A percentile compares a stretch with the other conserved stretches of the same genome.
phyloP scores from a whole-genome alignment of 2,797 vertebrate genomes.

The Poeciliopsis infans region DNA sequence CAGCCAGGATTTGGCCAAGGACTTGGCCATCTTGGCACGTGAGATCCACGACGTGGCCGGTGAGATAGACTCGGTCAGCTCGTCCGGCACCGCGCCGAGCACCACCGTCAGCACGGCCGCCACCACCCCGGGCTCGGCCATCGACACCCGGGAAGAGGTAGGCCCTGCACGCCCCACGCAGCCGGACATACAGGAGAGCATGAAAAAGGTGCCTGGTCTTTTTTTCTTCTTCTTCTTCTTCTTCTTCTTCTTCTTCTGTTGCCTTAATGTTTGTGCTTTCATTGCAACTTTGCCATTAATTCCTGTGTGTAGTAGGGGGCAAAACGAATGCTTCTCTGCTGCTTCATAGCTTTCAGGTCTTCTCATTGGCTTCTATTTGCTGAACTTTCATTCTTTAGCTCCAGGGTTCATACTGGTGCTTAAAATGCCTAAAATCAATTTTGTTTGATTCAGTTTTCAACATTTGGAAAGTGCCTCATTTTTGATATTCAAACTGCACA shows the following conservation, averaged over 20 bases:
- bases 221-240: conserved; percentile 68
- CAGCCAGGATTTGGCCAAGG: conserved; percentile 95
- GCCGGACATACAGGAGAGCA: conserved; percentile 86
- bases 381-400: conserved; percentile 16
- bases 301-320: conserved; percentile 19
- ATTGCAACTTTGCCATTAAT: conserved; percentile 27
- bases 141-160: conserved; percentile 99
- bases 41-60: conserved; percentile 99
- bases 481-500: too few relatives aligned
- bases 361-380: conserved; percentile 13
- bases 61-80: conserved; percentile 98
- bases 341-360: conserved; percentile 30
- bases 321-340: conserved; percentile 18
- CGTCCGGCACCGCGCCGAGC: conserved; percentile 97
- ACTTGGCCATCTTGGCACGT: conserved; percentile 96
- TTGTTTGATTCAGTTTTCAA: too few relatives aligned
- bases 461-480: too few relatives aligned
- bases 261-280: conserved; percentile 25
- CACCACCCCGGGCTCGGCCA: conserved; percentile 98
- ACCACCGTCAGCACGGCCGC: conserved; percentile 99
- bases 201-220: conserved; percentile 80
- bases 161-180: conserved; percentile 85
- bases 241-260: conserved; percentile 70
- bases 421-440: too few relatives aligned
- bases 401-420: too few relatives aligned